Evolutionary conservation across 1,140 invertebrate genomes (phyloP).

Genomic region (Oncopodura yosiiana): DNA sequence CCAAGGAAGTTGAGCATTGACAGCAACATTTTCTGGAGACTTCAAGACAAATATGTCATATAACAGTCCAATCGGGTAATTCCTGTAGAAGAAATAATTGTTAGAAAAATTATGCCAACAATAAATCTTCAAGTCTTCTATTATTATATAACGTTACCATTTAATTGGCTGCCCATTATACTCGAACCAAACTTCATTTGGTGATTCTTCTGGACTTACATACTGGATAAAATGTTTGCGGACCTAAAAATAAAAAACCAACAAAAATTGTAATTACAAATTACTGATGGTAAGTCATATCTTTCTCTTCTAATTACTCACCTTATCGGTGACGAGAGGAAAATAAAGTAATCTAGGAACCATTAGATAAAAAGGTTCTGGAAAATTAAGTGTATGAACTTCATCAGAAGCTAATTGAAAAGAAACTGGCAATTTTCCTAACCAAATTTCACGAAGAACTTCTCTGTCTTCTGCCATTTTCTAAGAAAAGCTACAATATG

Average conservation of each 20-base stretch:
- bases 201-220: slow-evolving; percentile 67
- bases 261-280: slow-evolving; percentile 6
- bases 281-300: too few relatives aligned
- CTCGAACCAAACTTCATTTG: slow-evolving; percentile 90
- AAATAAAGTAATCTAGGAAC: slow-evolving; percentile 91
- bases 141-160: slow-evolving; percentile 49
- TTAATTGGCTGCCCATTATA: slow-evolving; percentile 84
- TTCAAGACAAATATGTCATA: too few relatives aligned
- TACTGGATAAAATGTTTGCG: slow-evolving; percentile 79
- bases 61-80: slow-evolving; percentile 90
- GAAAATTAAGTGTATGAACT: slow-evolving; percentile 71
- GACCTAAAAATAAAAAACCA: slow-evolving; percentile 50
- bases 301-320: too few relatives aligned
- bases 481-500: too few relatives aligned
- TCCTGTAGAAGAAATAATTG: slow-evolving; percentile 46
- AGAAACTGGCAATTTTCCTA: slow-evolving; percentile 83
- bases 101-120: neutral
- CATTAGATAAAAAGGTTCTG: slow-evolving; percentile 89
- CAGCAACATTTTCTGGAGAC: slow-evolving; percentile 51
- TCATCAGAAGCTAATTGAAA: slow-evolving; percentile 81
- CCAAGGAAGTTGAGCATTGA: slow-evolving; percentile 74
- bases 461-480: slow-evolving; percentile 88
- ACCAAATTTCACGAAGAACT: slow-evolving; percentile 87
- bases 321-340: slow-evolving; percentile 90
- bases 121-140: neutral